These are phyloP conservation scores for Heterotis niloticus DNA, from an alignment of 2,113 vertebrate species.

Conservation along the genomic window DNA sequence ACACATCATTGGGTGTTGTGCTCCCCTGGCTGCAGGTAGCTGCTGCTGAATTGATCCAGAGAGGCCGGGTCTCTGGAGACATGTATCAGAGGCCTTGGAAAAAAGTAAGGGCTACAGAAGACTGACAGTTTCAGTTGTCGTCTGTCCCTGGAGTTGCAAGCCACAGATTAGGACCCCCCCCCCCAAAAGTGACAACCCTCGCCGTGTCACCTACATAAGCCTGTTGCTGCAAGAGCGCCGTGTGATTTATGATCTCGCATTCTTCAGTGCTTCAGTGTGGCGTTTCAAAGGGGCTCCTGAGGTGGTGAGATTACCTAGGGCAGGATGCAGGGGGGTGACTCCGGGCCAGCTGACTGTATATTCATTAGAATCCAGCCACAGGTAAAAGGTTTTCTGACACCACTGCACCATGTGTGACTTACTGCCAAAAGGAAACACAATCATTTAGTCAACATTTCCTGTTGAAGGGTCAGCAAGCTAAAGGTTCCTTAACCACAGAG, in stretches of 20 bases:
- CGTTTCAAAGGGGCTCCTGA: not conserved
- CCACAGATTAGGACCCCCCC: too few relatives aligned
- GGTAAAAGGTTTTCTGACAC: not conserved
- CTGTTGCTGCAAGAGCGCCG: not conserved
- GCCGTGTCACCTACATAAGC: not conserved
- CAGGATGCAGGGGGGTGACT: not conserved
- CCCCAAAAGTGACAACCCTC: not conserved
- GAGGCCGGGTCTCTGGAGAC: not conserved
- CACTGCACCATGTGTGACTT: not conserved
- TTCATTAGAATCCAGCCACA: not conserved
- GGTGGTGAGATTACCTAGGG: not conserved
- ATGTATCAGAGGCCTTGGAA: not conserved
- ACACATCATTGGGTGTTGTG: not conserved
- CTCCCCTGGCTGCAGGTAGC: not conserved
- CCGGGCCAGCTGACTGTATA: not conserved
- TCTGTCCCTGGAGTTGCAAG: too few relatives aligned
- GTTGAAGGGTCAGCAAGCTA: constrained; percentile 2
- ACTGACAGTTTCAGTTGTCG: too few relatives aligned
- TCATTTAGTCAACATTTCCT: not conserved
- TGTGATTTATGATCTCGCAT: not conserved
- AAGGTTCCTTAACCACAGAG: not conserved
- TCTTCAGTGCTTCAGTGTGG: not conserved
- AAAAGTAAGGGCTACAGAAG: not conserved
- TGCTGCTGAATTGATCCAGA: not conserved
- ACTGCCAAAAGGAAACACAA: not conserved